Evolutionary conservation across 1,140 invertebrate genomes (phyloP).

Genomic region (Anadara kagoshimensis): DNA sequence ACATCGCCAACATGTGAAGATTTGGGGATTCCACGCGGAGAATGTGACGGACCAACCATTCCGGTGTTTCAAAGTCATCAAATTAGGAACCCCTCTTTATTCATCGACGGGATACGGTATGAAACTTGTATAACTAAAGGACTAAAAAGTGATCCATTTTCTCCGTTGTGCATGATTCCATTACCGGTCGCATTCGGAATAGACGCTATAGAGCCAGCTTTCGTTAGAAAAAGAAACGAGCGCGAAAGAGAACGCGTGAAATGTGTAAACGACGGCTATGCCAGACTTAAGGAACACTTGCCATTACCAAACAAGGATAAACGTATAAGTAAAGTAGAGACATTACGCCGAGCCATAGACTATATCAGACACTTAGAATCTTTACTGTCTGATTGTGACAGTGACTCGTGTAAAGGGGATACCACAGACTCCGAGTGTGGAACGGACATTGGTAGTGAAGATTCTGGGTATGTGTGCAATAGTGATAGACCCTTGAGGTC

Average conservation of each 20-base stretch:
- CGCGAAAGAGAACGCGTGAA: constrained; percentile 68
- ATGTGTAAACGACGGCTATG: constrained; percentile 71
- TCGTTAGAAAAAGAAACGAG: constrained; percentile 65
- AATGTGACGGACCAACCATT: constrained; percentile 30
- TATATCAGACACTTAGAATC: constrained; percentile 90
- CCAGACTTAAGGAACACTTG: constrained; percentile 64
- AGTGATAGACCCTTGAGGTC: not conserved
- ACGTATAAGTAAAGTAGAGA: constrained; percentile 95
- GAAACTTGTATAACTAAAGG: constrained; percentile 29
- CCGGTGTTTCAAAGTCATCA: constrained; percentile 25
- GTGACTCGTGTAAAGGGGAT: not conserved
- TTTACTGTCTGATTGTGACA: constrained; percentile 78
- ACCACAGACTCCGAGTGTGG: not conserved
- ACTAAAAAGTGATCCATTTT: constrained; percentile 55
- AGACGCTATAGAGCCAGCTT: constrained; percentile 54
- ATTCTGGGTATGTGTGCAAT: not conserved
- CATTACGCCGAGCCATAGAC: constrained; percentile 91
- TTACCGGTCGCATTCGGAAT: constrained; percentile 54
- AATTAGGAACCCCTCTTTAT: constrained; percentile 45
- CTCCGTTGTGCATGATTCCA: constrained; percentile 62
- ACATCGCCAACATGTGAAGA: constrained; percentile 62
- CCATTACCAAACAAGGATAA: constrained; percentile 80
- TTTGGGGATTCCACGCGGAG: constrained; percentile 54
- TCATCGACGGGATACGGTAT: constrained; percentile 46
- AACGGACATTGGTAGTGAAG: not conserved